phyloP scores from a whole-genome alignment of 2,113 vertebrate species.

The Notarius quadriscutis region DNA sequence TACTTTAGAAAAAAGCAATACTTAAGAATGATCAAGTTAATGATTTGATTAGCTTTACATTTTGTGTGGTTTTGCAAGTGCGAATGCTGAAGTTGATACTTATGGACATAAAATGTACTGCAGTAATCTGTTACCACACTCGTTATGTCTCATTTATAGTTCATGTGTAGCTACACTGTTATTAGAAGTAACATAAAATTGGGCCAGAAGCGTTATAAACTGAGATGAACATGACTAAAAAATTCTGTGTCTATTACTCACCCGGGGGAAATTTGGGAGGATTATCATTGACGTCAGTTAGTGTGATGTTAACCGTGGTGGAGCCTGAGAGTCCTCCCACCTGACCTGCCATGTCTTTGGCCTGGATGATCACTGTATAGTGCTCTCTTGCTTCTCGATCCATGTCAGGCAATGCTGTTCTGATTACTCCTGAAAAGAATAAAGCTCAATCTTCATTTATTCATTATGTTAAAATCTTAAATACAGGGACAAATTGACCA shows the following conservation, averaged over 20 bases:
- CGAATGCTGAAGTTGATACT: too few species aligned
- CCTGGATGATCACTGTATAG: slow-evolving; percentile 96
- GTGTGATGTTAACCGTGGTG: slow-evolving; percentile 94
- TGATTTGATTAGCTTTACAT: background rate
- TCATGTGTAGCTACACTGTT: background rate
- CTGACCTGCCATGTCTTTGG: slow-evolving; percentile 99
- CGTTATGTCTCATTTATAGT: too few species aligned
- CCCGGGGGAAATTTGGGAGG: slow-evolving; percentile 92
- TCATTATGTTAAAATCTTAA: background rate
- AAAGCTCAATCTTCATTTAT: background rate
- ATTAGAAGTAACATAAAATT: background rate
- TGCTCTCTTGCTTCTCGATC: slow-evolving; percentile 96
- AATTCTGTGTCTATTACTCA: slow-evolving; percentile 67
- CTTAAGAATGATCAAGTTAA: background rate
- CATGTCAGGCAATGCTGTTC: slow-evolving; percentile 95
- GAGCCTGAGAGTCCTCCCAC: slow-evolving; percentile 95
- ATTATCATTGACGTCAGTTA: slow-evolving; percentile 97
- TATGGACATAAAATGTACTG: too few species aligned
- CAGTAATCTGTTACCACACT: too few species aligned
- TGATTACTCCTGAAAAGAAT: slow-evolving; percentile 84
- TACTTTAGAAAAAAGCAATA: too few species aligned
- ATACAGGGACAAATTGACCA: background rate
- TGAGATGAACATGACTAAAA: background rate
- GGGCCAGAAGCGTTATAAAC: background rate
- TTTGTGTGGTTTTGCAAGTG: background rate